Evolutionary conservation across 2,888 invertebrate genomes (phyloP).

Genomic region (Cephalotes varians): DNA sequence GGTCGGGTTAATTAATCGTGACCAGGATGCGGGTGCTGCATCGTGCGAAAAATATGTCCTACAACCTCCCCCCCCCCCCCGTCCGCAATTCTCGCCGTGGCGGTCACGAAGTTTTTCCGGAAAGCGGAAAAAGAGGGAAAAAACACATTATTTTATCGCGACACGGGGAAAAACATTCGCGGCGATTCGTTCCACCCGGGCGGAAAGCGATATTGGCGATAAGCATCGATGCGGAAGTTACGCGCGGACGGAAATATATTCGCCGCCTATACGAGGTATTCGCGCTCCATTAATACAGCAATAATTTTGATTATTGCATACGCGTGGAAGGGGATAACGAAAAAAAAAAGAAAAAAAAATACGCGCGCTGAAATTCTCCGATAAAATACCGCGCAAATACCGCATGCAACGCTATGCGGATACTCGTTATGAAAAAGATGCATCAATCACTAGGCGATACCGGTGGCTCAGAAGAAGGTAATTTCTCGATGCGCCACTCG

Average conservation of each 20-base stretch:
- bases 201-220: slow-evolving; percentile 61
- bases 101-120: slow-evolving; percentile 26
- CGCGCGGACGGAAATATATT: slow-evolving; percentile 34
- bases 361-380: slow-evolving; percentile 12
- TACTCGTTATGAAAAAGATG: not conserved
- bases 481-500: not conserved
- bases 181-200: slow-evolving; percentile 41
- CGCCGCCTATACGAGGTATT: not conserved
- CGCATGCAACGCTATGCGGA: slow-evolving; percentile 9
- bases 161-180: slow-evolving; percentile 15
- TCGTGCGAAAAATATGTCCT: slow-evolving; percentile 59
- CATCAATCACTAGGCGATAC: slow-evolving; percentile 2
- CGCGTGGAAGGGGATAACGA: not conserved
- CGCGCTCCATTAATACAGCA: slow-evolving; percentile 19
- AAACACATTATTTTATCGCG: slow-evolving; percentile 22
- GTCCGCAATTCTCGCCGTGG: not conserved
- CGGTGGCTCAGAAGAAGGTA: not conserved
- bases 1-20: slow-evolving; percentile 69
- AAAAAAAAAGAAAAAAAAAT: not conserved
- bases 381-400: not conserved
- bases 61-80: not conserved
- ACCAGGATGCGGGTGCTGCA: slow-evolving; percentile 58
- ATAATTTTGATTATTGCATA: slow-evolving; percentile 16
- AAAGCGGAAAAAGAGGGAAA: not conserved
- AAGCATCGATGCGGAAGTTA: slow-evolving; percentile 36